Conservation (phyloP, 2,113 vertebrate species). For the Coturnix japonica region DNA sequence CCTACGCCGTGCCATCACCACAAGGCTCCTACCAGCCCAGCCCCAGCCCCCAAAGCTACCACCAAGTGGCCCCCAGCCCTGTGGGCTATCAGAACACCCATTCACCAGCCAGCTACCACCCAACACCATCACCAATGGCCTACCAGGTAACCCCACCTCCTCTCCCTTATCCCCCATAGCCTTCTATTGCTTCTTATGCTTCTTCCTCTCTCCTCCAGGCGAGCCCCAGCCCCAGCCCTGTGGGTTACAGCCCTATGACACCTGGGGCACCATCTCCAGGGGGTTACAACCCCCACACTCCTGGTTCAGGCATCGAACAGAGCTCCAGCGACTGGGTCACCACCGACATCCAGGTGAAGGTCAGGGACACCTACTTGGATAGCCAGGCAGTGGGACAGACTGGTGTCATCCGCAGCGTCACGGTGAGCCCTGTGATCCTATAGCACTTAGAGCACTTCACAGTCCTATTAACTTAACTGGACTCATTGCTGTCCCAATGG, state of each 20-base stretch:
- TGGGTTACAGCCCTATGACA: constrained; percentile 96
- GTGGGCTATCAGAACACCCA: constrained; percentile 95
- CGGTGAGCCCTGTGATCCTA: no score
- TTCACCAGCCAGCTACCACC: constrained; percentile 94
- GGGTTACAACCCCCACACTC: constrained; percentile 93
- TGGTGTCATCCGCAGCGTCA: constrained; percentile 90
- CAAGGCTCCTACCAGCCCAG: constrained; percentile 96
- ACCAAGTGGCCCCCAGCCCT: constrained; percentile 92
- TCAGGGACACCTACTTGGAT: constrained; percentile 90
- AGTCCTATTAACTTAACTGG: no score
- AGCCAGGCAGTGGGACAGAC: constrained; percentile 87
- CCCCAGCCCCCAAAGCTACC: constrained; percentile 94
- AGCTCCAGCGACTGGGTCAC: constrained; percentile 93
- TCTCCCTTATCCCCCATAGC: no score
- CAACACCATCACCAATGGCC: constrained; percentile 93
- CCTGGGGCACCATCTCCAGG: constrained; percentile 94
- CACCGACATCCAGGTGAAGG: constrained; percentile 92
- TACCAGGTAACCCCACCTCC: constrained; percentile 83
- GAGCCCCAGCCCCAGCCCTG: constrained; percentile 92
- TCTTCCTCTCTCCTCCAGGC: constrained; percentile 71
- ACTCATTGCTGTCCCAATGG: background rate
- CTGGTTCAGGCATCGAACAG: constrained; percentile 93
- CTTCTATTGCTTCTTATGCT: background rate
- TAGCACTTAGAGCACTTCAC: no score
- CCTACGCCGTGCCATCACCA: constrained; percentile 90